Percentiles rank a stretch among this genome's conserved stretches.
Evolutionary conservation across 2,113 vertebrate genomes (phyloP).

Genomic region (Macrotis lagotis): DNA sequence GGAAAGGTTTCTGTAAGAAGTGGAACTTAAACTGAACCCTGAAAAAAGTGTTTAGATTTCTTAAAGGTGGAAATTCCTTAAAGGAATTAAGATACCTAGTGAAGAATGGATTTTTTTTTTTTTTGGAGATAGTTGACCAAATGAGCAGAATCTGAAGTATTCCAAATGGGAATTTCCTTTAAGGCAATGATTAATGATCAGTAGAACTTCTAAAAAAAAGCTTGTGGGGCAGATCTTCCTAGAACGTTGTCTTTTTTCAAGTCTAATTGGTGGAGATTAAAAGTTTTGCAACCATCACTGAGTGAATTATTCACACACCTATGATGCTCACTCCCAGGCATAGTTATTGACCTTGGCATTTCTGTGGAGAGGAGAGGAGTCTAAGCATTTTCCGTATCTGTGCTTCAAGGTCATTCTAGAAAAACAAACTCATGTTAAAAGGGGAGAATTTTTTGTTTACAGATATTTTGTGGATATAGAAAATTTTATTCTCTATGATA

Average conservation of each 20-base stretch:
- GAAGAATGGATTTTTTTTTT: neutral
- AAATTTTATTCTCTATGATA: conserved; percentile 66
- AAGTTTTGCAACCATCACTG: neutral
- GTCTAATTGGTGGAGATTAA: neutral
- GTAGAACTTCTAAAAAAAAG: neutral
- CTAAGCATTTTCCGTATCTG: conserved; percentile 49
- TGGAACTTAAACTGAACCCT: neutral
- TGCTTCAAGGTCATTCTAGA: conserved; percentile 59
- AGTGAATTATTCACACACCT: neutral
- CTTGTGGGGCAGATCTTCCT: neutral
- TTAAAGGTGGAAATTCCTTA: neutral
- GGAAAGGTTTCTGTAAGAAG: neutral
- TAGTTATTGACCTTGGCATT: neutral
- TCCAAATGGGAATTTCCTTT: neutral
- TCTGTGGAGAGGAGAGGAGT: neutral
- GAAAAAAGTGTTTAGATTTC: neutral
- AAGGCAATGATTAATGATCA: neutral
- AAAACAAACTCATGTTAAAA: conserved; percentile 56
- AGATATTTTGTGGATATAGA: conserved; percentile 64
- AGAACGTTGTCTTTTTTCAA: neutral
- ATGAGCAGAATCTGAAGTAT: neutral
- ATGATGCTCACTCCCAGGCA: neutral
- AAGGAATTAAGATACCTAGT: too few relatives aligned
- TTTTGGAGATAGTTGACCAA: neutral
- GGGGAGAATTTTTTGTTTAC: conserved; percentile 62